Conservation (phyloP, 2,888 invertebrate species). For the Drosophila imparisetae region DNA sequence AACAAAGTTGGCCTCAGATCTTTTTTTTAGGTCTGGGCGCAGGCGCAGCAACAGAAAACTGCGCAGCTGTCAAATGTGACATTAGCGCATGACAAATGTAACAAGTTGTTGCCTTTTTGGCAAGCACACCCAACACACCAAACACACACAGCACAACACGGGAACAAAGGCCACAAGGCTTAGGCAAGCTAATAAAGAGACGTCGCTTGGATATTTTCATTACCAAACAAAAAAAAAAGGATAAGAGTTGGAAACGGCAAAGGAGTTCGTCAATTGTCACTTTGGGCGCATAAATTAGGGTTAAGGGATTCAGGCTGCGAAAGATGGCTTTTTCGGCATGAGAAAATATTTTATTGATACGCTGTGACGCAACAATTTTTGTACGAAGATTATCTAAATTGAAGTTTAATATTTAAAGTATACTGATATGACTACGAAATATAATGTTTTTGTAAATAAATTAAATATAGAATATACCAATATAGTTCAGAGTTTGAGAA, state of each 20-base stretch:
- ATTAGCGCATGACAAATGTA: slow-evolving; percentile 82
- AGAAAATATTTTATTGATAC: slow-evolving; percentile 75
- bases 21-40: slow-evolving; percentile 38
- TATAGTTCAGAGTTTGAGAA: rapidly evolving
- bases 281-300: slow-evolving; percentile 79
- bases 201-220: slow-evolving; percentile 81
- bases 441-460: too few relatives aligned
- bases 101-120: slow-evolving; percentile 76
- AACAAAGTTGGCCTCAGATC: slow-evolving; percentile 67
- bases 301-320: slow-evolving; percentile 60
- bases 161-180: slow-evolving; percentile 56
- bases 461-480: neutral
- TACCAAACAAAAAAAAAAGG: slow-evolving; percentile 55
- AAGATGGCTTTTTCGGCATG: slow-evolving; percentile 41
- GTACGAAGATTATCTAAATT: neutral
- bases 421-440: neutral
- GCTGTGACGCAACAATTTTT: slow-evolving; percentile 62
- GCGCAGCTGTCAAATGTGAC: slow-evolving; percentile 79
- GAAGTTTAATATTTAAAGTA: neutral
- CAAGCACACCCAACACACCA: slow-evolving; percentile 36
- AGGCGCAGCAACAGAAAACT: slow-evolving; percentile 47
- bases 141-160: slow-evolving; percentile 11
- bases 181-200: slow-evolving; percentile 76
- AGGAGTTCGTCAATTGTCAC: slow-evolving; percentile 80
- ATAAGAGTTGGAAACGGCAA: slow-evolving; percentile 19